Percentiles rank a stretch among this genome's conserved stretches.
phyloP scores from a whole-genome alignment of 1,140 invertebrate genomes.

The Drosophila ironensis region DNA sequence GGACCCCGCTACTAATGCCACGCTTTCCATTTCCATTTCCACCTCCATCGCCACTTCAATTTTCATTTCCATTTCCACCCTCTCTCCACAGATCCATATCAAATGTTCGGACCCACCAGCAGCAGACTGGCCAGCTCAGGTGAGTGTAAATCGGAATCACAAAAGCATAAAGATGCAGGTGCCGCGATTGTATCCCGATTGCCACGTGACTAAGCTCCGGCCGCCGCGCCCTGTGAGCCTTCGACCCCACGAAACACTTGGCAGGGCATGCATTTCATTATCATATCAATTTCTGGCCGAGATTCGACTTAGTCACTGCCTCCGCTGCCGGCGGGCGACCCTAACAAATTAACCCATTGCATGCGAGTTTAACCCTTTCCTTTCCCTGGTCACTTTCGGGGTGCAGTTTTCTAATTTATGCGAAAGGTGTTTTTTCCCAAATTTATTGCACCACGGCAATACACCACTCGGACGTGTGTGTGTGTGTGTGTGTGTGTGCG shows the following conservation, averaged over 20 bases:
- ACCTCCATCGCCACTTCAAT: constrained; percentile 20
- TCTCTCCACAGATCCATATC: constrained; percentile 94
- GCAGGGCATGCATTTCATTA: constrained; percentile 59
- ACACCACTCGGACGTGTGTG: too few species aligned
- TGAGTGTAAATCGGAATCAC: constrained; percentile 81
- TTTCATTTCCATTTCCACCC: constrained; percentile 30
- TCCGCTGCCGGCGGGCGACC: constrained; percentile 44
- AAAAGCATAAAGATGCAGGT: constrained; percentile 82
- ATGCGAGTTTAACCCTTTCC: constrained; percentile 58
- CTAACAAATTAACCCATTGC: constrained; percentile 79
- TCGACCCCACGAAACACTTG: constrained; percentile 8
- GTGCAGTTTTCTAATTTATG: constrained; percentile 73
- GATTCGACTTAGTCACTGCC: constrained; percentile 63
- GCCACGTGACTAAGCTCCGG: constrained; percentile 28
- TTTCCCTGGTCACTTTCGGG: neutral
- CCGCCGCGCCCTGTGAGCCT: neutral
- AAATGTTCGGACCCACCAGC: constrained; percentile 97
- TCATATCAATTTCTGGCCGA: constrained; percentile 76
- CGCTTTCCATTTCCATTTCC: constrained; percentile 43
- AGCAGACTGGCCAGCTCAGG: constrained; percentile 96
- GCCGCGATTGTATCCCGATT: constrained; percentile 61
- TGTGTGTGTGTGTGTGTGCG: constrained; percentile 18
- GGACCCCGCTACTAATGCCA: constrained; percentile 48
- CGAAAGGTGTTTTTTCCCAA: constrained; percentile 73
- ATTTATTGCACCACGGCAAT: constrained; percentile 67